Base-by-base conservation (phyloP, 1,140 invertebrate genomes). In the Drosophila erecta region DNA sequence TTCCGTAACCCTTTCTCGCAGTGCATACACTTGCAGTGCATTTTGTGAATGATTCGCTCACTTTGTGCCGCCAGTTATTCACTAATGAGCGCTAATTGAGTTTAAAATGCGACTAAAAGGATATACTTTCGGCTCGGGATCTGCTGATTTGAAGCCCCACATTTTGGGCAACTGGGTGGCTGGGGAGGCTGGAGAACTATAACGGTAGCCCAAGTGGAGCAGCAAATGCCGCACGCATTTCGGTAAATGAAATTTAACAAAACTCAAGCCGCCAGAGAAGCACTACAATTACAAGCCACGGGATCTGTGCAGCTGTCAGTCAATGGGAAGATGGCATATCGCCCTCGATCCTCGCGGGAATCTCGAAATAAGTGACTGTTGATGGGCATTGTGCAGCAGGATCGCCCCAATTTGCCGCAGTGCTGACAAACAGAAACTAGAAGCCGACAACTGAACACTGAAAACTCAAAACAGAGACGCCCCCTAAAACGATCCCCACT, bases 51-150 rank as follows among this genome's bases (percentile, higher is more conserved):
- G 84, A 79, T 83, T 89, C 81, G 75, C 64, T 79, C 51, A 61
- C 46, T 57, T 56, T 59, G 61, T 44, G 51, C 58, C 49, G 54
- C 43, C 69, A 86, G 81, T 84, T 89, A 89, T 89, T 89, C 80
- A 56, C 76, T 89, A 89, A 89, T 89, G 84, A 89, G 58, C 57
- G 65, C 84, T 84, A 89, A 89, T 89, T 89, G 84, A 80, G 80
- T 89, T 89, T 83, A 69, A 89, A 89, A 89, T 89, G 84, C 76
- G 50, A 35, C 72, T 77, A 80, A 87, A 84, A 74, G 76, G 61
- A 81, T 78, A 70, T 80, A 89, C 67, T 73, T 46, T 74, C 60
- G 17, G 65, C 8, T 50, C 51, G 22, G 38, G 11, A 8, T 50
- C 51, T 38, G 38, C 14, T 17, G 54, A 54, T 46, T 20, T 33